Evolutionary conservation across 64 coral and sea anemone genomes (phyloP), one percentile per base, ranked within the genome.

Genomic region (Montipora capricornis): DNA sequence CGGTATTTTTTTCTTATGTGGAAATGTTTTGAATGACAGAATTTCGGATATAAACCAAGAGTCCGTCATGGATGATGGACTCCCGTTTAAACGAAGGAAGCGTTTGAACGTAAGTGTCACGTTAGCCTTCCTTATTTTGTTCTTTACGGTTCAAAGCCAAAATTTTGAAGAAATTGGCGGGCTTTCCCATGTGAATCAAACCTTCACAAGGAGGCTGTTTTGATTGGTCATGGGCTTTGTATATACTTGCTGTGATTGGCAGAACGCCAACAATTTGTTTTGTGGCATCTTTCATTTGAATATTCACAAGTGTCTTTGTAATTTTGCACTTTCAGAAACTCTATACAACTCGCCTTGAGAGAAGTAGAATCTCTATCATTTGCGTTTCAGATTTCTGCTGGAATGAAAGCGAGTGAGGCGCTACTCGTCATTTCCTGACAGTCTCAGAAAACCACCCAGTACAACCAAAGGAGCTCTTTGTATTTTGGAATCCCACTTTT

Each of bases 181-280:
- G 82, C 64, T 86, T 86, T 86, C 15, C 66, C 64, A 71, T 47
- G 10, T 73, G 6, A 86, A 73, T 71, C 47, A 48, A 86, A 86
- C 47, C 66, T 73, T 71, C 0, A 50, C 45, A n/a, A 84, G 19
- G 71, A 2, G 68, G 19, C 64, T 22, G 6, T 71, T 86, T 68
- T 86, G 66, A 86, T 86, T 86, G 82, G 82, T 19, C 67, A 19
- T 4, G 4, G 44, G 22, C 11, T 20, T 20, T 73, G 0, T 37
- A 26, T 11, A 86, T 49, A 19, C 47, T 7, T 48, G 66, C n/a
- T 73, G 14, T 70, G 62, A 86, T 86, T 86, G 64, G 82, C 13
- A 17, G 67, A 71, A 19, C 22, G 76, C 47, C 14, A 2, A 12
- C 17, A n/a, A 3, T 48, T 50, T 15, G 44, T 78, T 49, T 16